phyloP scores from a whole-genome alignment of 2,113 vertebrate genomes.

The Mormyrus lacerda region DNA sequence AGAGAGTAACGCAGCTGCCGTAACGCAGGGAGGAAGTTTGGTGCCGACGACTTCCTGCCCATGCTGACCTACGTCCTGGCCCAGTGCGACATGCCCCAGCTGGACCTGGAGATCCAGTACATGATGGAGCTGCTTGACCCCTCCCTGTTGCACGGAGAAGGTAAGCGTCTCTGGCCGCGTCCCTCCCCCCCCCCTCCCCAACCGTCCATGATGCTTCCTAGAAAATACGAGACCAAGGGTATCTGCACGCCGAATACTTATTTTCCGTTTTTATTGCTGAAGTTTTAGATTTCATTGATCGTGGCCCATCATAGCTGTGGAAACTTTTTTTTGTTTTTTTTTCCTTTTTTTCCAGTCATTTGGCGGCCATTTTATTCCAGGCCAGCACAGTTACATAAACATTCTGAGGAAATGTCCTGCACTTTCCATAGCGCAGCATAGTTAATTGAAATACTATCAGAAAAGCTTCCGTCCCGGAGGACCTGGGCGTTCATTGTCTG shows the following conservation, averaged over 20 bases:
- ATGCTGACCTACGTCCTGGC: slow-evolving; percentile 91
- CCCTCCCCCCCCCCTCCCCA: too few relatives aligned
- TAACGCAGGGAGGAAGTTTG: slow-evolving; percentile 81
- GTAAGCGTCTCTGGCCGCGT: slow-evolving; percentile 44
- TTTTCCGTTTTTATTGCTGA: not conserved
- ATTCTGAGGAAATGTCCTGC: not conserved
- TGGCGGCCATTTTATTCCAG: not conserved
- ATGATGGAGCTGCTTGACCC: slow-evolving; percentile 97
- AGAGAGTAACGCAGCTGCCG: not conserved
- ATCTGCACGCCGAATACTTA: not conserved
- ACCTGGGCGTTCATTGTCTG: not conserved
- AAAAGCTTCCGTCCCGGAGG: not conserved
- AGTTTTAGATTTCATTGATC: not conserved
- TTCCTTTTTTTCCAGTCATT: not conserved
- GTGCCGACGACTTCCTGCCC: slow-evolving; percentile 92
- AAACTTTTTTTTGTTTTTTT: too few relatives aligned
- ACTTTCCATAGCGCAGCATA: not conserved
- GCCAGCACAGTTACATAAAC: not conserved
- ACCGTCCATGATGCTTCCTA: not conserved
- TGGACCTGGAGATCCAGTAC: slow-evolving; percentile 89
- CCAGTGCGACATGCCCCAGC: slow-evolving; percentile 88
- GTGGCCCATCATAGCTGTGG: not conserved
- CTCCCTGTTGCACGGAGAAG: slow-evolving; percentile 85
- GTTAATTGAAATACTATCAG: slow-evolving; percentile 32
- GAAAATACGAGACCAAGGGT: not conserved